These are phyloP conservation scores for Rhizomys pruinosus DNA, from an alignment of 2,113 vertebrate genomes.

Conservation along the genomic window DNA sequence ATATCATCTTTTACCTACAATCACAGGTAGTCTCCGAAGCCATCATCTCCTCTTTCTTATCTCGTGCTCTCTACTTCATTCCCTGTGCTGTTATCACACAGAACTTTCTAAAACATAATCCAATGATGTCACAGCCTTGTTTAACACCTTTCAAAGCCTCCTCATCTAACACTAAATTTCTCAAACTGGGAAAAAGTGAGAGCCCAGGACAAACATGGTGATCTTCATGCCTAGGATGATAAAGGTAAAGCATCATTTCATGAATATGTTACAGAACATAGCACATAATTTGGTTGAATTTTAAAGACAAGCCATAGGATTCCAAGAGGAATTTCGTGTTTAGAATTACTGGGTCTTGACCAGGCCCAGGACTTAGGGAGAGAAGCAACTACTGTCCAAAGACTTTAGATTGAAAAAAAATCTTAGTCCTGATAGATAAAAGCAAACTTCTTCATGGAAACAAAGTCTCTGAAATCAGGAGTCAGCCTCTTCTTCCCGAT, in stretches of 20 bases:
- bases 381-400: not conserved
- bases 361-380: not conserved
- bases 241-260: not conserved
- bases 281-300: not conserved
- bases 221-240: conserved; percentile 10
- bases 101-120: not conserved
- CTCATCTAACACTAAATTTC: not conserved
- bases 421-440: not conserved
- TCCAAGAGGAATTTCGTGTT: conserved; percentile 49
- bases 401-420: not conserved
- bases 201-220: not conserved
- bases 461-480: not conserved
- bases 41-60: not conserved
- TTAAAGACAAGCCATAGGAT: conserved; percentile 40
- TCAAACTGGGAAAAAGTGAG: not conserved
- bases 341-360: not conserved
- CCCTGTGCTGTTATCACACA: not conserved
- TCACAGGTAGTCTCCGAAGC: not conserved
- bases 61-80: not conserved
- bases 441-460: not conserved
- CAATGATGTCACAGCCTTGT: not conserved
- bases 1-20: not conserved
- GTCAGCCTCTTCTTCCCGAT: not conserved
- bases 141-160: not conserved
- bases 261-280: not conserved